A percentile compares a stretch with the other conserved stretches of the same genome.
These are phyloP conservation scores for Dromiciops gliroides DNA, from an alignment of 2,113 vertebrate genomes.

Conservation along the genomic window DNA sequence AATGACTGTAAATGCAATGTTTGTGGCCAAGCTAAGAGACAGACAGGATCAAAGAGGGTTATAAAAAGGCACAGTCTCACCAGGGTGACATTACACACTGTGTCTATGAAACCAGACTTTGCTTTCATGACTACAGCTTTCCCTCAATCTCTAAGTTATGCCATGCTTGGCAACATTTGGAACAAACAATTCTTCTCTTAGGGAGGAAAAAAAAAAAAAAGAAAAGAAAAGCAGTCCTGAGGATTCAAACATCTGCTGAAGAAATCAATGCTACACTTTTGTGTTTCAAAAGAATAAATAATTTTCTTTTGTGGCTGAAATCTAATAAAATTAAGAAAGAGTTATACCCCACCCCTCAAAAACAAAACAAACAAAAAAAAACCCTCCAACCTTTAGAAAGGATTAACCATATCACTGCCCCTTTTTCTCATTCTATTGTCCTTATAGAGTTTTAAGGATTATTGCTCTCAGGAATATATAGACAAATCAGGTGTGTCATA, in stretches of 20 bases:
- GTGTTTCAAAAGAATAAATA: constrained; percentile 37
- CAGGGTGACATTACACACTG: neutral
- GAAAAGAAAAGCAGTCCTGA: neutral
- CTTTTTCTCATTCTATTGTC: neutral
- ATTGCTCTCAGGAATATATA: constrained; percentile 6
- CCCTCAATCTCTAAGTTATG: neutral
- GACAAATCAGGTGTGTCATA: constrained; percentile 11
- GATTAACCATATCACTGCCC: constrained; percentile 12
- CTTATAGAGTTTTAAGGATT: neutral
- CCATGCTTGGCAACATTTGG: neutral
- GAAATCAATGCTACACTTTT: constrained; percentile 25
- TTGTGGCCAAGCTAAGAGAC: constrained; percentile 46
- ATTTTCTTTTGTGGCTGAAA: constrained; percentile 50
- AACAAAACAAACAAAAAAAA: no score
- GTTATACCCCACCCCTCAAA: rapidly evolving
- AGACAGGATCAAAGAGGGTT: constrained; percentile 57
- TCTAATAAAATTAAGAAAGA: constrained; percentile 24
- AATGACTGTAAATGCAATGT: constrained; percentile 23
- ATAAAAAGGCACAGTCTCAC: neutral
- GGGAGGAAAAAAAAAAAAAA: constrained; percentile 2
- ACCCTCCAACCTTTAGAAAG: constrained; percentile 23
- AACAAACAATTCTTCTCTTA: constrained; percentile 50
- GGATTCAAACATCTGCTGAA: constrained; percentile 42
- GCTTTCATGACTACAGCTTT: neutral
- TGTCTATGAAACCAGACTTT: constrained; percentile 43